phyloP scores from a whole-genome alignment of 2,113 vertebrate species.

The Tetraodon nigroviridis region DNA sequence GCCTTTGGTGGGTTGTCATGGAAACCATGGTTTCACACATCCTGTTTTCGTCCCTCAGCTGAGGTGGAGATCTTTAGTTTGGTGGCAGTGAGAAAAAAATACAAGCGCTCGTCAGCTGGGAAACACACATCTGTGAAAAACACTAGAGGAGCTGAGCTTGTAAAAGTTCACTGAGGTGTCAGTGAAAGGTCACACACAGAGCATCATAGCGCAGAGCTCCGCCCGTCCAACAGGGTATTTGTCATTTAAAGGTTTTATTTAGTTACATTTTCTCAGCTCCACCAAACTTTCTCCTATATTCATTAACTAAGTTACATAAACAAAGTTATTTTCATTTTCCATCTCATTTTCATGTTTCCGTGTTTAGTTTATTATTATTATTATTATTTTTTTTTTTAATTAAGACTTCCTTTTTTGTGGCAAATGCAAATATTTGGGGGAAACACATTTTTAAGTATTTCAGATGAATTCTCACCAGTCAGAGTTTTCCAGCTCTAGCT shows the following conservation, averaged over 20 bases:
- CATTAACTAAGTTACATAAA: background rate
- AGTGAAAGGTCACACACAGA: too few relatives aligned
- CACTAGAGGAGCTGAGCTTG: background rate
- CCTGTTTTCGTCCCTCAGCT: background rate
- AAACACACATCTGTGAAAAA: background rate
- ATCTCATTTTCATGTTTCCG: background rate
- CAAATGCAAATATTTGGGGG: background rate
- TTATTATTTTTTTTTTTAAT: constrained; percentile 5
- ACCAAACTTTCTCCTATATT: too few relatives aligned
- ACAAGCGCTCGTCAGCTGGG: too few relatives aligned
- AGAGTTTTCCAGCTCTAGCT: background rate
- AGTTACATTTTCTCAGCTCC: too few relatives aligned
- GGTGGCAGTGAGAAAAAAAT: too few relatives aligned
- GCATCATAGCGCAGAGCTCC: too few relatives aligned
- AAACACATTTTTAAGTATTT: background rate
- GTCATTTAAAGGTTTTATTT: too few relatives aligned
- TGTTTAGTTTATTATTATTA: too few relatives aligned
- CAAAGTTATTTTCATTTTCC: background rate
- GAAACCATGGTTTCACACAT: constrained; percentile 8
- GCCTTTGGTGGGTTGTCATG: constrained; percentile 4
- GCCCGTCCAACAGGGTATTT: too few relatives aligned
- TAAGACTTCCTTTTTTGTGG: constrained; percentile 2
- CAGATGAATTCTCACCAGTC: background rate
- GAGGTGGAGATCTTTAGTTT: too few relatives aligned
- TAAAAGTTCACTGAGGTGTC: background rate